Base-by-base conservation (phyloP, 2,888 invertebrate genomes). In the Bombylius major region DNA sequence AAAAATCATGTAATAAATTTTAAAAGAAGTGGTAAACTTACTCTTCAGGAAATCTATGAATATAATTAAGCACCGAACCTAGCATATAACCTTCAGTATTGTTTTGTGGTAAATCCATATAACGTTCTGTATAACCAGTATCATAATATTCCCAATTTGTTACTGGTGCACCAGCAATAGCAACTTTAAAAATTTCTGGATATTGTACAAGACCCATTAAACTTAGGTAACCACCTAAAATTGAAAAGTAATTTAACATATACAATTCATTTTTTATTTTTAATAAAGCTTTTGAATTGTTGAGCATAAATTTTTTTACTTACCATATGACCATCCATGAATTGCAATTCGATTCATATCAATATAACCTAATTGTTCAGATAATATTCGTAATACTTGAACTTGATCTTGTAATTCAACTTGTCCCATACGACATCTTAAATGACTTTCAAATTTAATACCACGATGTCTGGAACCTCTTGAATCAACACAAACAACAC, bases 291-390 rank as follows among this genome's bases (percentile, higher is more conserved):
- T 23, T 23, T 23, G 23, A 23, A 23, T 1, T 23, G 23, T 23
- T 23, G 23, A 23, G 3, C 23, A n/a, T 23, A 23, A 23, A 23
- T 23, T 23, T 3, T 36, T 36, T 36, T 36, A 60, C 72, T 69
- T 61, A 78, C 98, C 99, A 69, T 99, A 99, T 48, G 97, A 97
- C 97, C 98, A 99, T 1, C 99, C 99, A 70, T 95, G 94, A 64
- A 99, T 91, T 1, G 93, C 97, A 13, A 99, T 85, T 50, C 98
- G 79, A 63, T 82, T 82, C 79, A 95, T 81, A 70, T 99, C 99
- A 60, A 99, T 90, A 65, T 87, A 93, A 48, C 87, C 87, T 5
- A 89, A 81, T 61, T 84, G 84, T 60, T 89, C 86, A 0, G 92
- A 85, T 56, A 97, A 74, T 82, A 88, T 89, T 63, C 85, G 83